These are phyloP conservation scores for Melanerpes aurifrons DNA, from an alignment of 2,113 vertebrate species.

Conservation along the genomic window DNA sequence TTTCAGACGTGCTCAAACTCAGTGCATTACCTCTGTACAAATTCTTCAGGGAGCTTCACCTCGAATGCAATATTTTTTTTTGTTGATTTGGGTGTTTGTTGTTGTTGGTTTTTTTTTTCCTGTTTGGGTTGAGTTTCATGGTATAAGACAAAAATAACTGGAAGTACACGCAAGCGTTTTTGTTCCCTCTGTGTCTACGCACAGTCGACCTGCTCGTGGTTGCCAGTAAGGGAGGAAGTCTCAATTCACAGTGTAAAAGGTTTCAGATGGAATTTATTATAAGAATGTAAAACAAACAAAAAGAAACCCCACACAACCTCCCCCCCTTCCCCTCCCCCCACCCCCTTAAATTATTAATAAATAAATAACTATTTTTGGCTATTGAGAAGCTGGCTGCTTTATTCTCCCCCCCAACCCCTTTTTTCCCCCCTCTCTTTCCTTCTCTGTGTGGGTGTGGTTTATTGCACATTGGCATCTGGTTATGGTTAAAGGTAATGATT, in stretches of 20 bases:
- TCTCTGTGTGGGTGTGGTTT: not conserved
- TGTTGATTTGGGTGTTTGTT: conserved; percentile 28
- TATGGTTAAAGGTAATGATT: conserved; percentile 9
- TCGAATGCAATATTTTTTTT: conserved; percentile 87
- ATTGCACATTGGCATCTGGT: not conserved
- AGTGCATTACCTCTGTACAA: conserved; percentile 83
- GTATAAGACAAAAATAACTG: conserved; percentile 70
- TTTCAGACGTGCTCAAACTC: conserved; percentile 76
- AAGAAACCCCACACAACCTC: no score
- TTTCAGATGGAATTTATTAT: conserved; percentile 85
- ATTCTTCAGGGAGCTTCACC: conserved; percentile 91
- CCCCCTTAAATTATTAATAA: conserved; percentile 99
- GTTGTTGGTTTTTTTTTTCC: conserved; percentile 37
- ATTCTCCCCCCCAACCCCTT: not conserved
- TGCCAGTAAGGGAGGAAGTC: conserved; percentile 77
- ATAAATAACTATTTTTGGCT: conserved; percentile 99
- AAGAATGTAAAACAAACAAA: conserved; percentile 87
- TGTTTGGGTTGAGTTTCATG: not conserved
- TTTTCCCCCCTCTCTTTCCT: not conserved
- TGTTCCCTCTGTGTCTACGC: conserved; percentile 56
- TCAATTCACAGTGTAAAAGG: conserved; percentile 75
- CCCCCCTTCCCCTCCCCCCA: no score
- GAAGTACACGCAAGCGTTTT: conserved; percentile 75
- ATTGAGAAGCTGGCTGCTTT: conserved; percentile 73
- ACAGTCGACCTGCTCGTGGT: conserved; percentile 72